Percentiles rank a stretch among this genome's conserved stretches.
Evolutionary conservation across 1,140 invertebrate species (phyloP).

Genomic region (Micrasema minimum): DNA sequence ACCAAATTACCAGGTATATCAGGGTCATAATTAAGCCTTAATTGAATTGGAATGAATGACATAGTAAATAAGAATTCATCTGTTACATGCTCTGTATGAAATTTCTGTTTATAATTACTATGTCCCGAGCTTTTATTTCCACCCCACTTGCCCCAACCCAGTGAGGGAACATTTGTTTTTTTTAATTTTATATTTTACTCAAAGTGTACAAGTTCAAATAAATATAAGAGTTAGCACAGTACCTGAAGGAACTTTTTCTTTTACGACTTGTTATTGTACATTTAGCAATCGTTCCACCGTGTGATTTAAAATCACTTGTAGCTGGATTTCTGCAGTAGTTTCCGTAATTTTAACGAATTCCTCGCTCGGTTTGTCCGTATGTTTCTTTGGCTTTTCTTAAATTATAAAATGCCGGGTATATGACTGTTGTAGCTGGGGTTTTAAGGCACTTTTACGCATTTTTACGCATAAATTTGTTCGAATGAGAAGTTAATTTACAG

Average conservation of each 20-base stretch:
- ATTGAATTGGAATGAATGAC: neutral
- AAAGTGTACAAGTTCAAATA: no score
- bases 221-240: neutral
- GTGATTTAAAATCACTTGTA: neutral
- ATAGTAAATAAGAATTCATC: neutral
- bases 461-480: neutral
- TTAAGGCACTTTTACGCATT: no score
- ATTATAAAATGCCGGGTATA: neutral
- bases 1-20: neutral
- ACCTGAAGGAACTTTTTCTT: neutral
- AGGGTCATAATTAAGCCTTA: neutral
- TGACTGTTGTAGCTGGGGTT: neutral
- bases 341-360: neutral
- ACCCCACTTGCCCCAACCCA: neutral
- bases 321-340: neutral
- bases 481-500: neutral
- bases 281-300: neutral
- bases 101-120: neutral
- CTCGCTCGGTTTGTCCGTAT: neutral
- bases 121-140: neutral
- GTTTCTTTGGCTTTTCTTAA: neutral
- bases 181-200: no score
- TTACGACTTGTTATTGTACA: neutral
- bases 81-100: neutral
- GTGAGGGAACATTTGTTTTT: no score